Percentiles rank a stretch among this genome's conserved stretches.
phyloP scores from a whole-genome alignment of 1,140 invertebrate species.

The Mizuhopecten yessoensis region DNA sequence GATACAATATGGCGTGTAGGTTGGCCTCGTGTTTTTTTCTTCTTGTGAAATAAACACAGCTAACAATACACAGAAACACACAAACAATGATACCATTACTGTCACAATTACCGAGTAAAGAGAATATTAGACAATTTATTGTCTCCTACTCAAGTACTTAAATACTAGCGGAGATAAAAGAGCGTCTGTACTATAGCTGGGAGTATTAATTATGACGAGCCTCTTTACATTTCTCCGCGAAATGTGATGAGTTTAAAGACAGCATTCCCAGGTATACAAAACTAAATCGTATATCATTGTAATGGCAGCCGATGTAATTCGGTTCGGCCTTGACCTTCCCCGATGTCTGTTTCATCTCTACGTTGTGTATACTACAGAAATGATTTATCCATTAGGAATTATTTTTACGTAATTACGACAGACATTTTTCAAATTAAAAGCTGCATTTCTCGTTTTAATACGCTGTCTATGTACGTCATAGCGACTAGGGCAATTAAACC shows the following conservation, averaged over 20 bases:
- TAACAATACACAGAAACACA: no score
- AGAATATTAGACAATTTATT: no score
- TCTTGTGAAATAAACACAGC: no score
- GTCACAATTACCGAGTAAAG: no score
- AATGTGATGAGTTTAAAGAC: background rate
- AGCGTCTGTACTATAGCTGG: background rate
- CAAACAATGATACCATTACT: no score
- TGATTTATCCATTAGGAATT: background rate
- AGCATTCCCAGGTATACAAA: background rate
- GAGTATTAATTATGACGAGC: background rate
- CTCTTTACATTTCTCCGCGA: background rate
- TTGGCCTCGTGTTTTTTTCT: no score
- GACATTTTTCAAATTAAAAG: background rate
- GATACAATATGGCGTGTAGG: no score
- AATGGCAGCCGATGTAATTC: slow-evolving; percentile 30
- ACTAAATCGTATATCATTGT: background rate
- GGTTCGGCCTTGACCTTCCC: background rate
- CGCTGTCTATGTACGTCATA: background rate
- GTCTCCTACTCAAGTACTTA: no score
- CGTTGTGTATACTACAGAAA: background rate
- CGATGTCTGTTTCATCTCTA: slow-evolving; percentile 1
- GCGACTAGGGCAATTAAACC: background rate
- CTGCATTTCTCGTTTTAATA: background rate
- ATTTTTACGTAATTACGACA: background rate
- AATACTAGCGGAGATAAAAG: background rate